These are phyloP conservation scores for Sphaeramia orbicularis DNA, from an alignment of 2,797 vertebrate genomes.

Conservation along the genomic window DNA sequence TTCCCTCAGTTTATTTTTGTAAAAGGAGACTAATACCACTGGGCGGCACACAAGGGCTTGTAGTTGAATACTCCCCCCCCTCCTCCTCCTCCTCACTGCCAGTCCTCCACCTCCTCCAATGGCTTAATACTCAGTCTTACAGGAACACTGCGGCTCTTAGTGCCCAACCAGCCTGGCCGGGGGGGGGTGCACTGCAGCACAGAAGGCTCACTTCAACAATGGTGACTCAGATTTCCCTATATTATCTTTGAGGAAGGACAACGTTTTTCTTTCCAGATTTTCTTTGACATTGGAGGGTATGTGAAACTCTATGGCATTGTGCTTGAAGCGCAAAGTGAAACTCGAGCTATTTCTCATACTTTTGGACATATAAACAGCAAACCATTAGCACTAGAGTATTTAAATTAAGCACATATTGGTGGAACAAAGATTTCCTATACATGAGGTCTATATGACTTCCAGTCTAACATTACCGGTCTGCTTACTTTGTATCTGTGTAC, in stretches of 20 bases:
- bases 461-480: neutral
- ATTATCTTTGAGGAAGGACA: slow-evolving; percentile 54
- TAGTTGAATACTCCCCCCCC: slow-evolving; percentile 40
- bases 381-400: too few species aligned
- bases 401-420: neutral
- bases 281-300: slow-evolving; percentile 8
- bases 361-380: neutral
- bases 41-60: slow-evolving; percentile 72
- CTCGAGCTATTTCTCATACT: neutral
- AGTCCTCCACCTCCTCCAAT: slow-evolving; percentile 42
- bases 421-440: slow-evolving; percentile 5
- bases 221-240: slow-evolving; percentile 61
- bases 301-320: slow-evolving; percentile 2
- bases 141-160: slow-evolving; percentile 77
- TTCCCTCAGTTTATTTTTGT: slow-evolving; percentile 67
- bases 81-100: slow-evolving; percentile 28
- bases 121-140: slow-evolving; percentile 80
- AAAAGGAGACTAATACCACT: slow-evolving; percentile 68
- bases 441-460: slow-evolving; percentile 6
- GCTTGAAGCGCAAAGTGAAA: slow-evolving; percentile 3
- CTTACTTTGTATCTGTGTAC: slow-evolving; percentile 6
- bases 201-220: slow-evolving; percentile 67
- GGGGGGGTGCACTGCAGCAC: slow-evolving; percentile 78
- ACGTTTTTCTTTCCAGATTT: slow-evolving; percentile 21
- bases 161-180: slow-evolving; percentile 63